Evolutionary conservation across 2,797 vertebrate species (phyloP).

Genomic region (Scolopax bukidnonensis): DNA sequence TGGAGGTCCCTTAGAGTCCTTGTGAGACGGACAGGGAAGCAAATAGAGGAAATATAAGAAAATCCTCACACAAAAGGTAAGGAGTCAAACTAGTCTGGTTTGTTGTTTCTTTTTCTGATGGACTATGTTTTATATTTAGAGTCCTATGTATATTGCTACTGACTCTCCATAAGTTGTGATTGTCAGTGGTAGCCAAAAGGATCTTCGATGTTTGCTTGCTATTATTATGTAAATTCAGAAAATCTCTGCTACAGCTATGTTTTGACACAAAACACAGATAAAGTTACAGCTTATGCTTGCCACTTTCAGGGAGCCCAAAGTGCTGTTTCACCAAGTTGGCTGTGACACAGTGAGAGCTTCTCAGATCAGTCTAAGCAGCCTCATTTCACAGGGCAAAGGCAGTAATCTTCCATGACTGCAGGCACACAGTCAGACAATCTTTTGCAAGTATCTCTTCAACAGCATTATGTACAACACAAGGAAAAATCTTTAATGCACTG

Average conservation of each 20-base stretch:
- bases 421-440: background rate
- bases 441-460: background rate
- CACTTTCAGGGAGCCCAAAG: background rate
- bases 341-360: background rate
- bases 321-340: background rate
- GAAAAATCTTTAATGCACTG: background rate
- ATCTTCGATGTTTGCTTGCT: background rate
- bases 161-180: background rate
- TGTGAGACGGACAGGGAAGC: background rate
- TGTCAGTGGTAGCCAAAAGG: background rate
- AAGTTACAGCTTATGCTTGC: background rate
- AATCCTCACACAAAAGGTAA: background rate
- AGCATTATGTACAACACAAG: background rate
- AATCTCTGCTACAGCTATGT: background rate
- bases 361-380: background rate
- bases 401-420: background rate
- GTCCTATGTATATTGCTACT: background rate
- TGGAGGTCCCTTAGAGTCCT: background rate
- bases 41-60: background rate
- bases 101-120: rapidly evolving
- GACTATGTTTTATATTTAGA: background rate
- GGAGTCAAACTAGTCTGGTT: background rate
- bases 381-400: background rate
- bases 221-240: background rate
- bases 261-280: background rate